These are phyloP conservation scores for Paracanthobrama guichenoti DNA, from an alignment of 2,113 vertebrate species.

Conservation along the genomic window DNA sequence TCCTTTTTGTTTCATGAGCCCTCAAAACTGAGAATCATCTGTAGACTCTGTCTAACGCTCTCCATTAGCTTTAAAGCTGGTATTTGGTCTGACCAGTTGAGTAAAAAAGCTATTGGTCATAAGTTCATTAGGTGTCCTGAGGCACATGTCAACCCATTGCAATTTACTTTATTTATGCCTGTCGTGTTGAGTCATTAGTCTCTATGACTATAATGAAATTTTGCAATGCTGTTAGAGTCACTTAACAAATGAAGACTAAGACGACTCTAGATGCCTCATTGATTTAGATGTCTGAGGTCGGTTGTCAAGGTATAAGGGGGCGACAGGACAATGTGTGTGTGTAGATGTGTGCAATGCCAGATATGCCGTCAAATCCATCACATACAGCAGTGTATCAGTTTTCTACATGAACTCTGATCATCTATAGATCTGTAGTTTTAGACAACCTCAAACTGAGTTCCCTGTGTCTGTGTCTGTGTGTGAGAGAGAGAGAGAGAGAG, in stretches of 20 bases:
- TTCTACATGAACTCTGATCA: conserved; percentile 45
- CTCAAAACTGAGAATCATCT: neutral
- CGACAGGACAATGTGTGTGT: neutral
- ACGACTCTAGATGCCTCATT: conserved; percentile 52
- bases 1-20: neutral
- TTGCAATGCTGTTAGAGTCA: conserved; percentile 44
- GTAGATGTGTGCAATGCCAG: neutral
- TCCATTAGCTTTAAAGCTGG: neutral
- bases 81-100: neutral
- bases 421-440: conserved; percentile 50
- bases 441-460: conserved; percentile 39
- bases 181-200: conserved; percentile 48
- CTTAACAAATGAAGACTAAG: conserved; percentile 42
- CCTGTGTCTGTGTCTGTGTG: conserved; percentile 20
- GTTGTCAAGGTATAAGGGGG: neutral
- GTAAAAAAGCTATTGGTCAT: conserved; percentile 23
- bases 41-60: neutral
- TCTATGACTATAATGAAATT: conserved; percentile 52
- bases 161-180: conserved; percentile 46
- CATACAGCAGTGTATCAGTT: conserved; percentile 54
- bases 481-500: too few relatives aligned
- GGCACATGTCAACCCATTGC: conserved; percentile 37
- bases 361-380: conserved; percentile 46
- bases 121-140: conserved; percentile 37
- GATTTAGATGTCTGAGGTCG: conserved; percentile 44